Evolutionary conservation across 30 jellyfish, hydroid and myxozoan species (phyloP).

Genomic region (Cassiopea xamachana): DNA sequence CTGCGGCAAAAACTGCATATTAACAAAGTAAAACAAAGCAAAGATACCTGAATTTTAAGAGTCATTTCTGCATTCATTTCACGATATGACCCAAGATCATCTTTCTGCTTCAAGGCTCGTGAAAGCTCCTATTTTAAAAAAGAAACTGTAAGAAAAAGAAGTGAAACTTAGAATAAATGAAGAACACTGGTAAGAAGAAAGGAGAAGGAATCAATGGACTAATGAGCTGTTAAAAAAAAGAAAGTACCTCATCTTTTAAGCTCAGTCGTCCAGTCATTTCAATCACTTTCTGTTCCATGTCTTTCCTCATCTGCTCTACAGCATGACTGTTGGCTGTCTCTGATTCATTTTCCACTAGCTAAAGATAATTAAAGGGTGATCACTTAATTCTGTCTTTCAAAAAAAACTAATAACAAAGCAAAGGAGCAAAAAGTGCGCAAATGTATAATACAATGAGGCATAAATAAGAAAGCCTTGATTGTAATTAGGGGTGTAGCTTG

Average conservation of each 20-base stretch:
- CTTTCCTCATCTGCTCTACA: conserved; percentile 54
- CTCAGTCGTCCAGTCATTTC: conserved; percentile 62
- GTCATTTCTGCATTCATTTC: conserved; percentile 79
- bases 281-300: conserved; percentile 61
- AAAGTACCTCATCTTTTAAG: conserved; percentile 83
- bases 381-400: neutral
- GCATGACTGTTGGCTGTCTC: conserved; percentile 43
- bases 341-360: conserved; percentile 60
- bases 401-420: too few relatives aligned
- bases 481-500: too few relatives aligned
- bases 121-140: conserved; percentile 24
- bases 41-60: conserved; percentile 60
- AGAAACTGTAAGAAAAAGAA: neutral
- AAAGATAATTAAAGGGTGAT: neutral
- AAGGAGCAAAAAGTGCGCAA: too few relatives aligned
- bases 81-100: conserved; percentile 66
- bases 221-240: neutral
- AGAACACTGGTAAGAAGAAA: neutral
- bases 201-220: neutral
- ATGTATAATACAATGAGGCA: too few relatives aligned
- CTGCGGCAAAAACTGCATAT: neutral
- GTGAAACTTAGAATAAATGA: neutral
- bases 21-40: neutral
- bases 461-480: too few relatives aligned
- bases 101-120: conserved; percentile 53